Percentiles rank a stretch among this genome's conserved stretches.
These are phyloP conservation scores for Azorinus chamasolen DNA, from an alignment of 2,888 invertebrate genomes.

Conservation along the genomic window DNA sequence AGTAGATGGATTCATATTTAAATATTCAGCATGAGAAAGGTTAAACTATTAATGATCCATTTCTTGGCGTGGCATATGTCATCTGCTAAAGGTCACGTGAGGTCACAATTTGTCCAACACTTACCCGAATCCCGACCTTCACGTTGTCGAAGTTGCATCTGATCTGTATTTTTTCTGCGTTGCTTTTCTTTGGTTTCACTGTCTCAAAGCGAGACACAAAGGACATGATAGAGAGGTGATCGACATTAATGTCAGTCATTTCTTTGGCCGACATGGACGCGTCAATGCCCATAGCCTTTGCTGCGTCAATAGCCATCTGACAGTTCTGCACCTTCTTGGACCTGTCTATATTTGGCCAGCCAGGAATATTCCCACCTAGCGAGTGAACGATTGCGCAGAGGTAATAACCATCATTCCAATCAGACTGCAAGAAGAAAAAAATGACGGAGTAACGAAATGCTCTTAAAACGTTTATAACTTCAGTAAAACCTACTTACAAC, in stretches of 20 bases:
- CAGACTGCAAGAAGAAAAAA: slow-evolving; percentile 89
- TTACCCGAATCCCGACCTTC: slow-evolving; percentile 63
- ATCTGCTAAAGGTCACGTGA: too few relatives aligned
- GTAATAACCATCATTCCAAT: slow-evolving; percentile 98
- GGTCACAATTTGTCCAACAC: too few relatives aligned
- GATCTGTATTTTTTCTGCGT: slow-evolving; percentile 72
- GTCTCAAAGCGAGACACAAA: slow-evolving; percentile 96
- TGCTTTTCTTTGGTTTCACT: slow-evolving; percentile 61
- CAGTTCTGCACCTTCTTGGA: slow-evolving; percentile 84
- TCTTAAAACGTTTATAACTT: too few relatives aligned
- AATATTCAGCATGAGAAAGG: too few relatives aligned
- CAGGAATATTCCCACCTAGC: slow-evolving; percentile 95
- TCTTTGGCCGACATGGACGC: slow-evolving; percentile 97
- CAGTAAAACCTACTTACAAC: too few relatives aligned
- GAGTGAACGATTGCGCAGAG: slow-evolving; percentile 95
- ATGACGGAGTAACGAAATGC: too few relatives aligned
- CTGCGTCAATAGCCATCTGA: slow-evolving; percentile 89
- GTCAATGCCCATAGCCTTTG: slow-evolving; percentile 91
- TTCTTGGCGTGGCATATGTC: too few relatives aligned
- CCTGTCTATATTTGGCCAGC: slow-evolving; percentile 93
- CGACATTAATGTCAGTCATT: slow-evolving; percentile 97
- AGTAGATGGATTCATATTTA: too few relatives aligned
- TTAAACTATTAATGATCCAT: too few relatives aligned
- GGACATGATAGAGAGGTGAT: slow-evolving; percentile 99
- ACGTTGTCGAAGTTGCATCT: slow-evolving; percentile 59